Evolutionary conservation across 1,140 invertebrate genomes (phyloP), one percentile per base, ranked within the genome.

Genomic region (Diachasma alloeum): DNA sequence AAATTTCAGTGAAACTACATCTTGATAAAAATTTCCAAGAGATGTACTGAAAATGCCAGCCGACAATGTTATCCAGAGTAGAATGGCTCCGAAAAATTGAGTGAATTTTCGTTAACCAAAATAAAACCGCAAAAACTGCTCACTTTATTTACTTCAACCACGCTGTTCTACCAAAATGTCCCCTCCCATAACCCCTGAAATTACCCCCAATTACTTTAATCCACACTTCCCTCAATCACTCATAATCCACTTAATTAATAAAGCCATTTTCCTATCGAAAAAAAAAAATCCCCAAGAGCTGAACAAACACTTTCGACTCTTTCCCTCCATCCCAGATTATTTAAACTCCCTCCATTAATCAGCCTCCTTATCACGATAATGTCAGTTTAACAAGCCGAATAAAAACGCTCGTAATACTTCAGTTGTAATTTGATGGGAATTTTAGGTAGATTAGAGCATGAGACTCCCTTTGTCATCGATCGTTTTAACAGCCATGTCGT

Each of bases 401-500:
- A 63, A 63, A 26, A 31, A 59, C 13, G 13, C 53, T 10, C 6
- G 53, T 59, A 59, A 24, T 63, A n/a, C 48, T 31, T 63, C 22
- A 24, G 59, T 63, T 9, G 48, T 63, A 63, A 63, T 63, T 63
- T 63, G 59, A 63, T 63, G 59, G 59, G 15, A 63, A 63, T 26
- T 63, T 63, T 63, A 63, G 59, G 59, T 63, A 63, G 59, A 63
- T 24, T 63, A 63, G 24, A 26, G 22, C 19, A 59, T 22, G 22
- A 17, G 59, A 63, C 22, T 15, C 22, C 6, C 24, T 63, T 63
- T 63, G 36, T 68, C 66, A 68, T 68, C 36, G 31, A 68, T 68
- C 36, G 36, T 68, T 39, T 68, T 68, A 68, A 17, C 31, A 68
- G 66, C 26, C 8, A 66, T 66, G 66, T 68, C 66, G 66, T 68